Base-by-base conservation (phyloP, 2,888 invertebrate species). In the Balanococcus diminutus region DNA sequence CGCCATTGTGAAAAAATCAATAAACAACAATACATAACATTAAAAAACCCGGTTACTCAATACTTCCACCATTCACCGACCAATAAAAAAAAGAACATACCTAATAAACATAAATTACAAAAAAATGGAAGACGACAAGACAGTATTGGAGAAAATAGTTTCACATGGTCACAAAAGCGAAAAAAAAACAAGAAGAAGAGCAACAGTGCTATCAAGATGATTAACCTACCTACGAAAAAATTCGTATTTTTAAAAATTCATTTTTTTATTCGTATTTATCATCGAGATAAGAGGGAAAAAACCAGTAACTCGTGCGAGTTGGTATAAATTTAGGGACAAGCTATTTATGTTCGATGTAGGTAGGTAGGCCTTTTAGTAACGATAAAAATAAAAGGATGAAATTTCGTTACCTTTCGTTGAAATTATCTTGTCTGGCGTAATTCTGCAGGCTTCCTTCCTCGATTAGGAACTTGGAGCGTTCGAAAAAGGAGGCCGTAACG, bases 381-480 rank as follows among this genome's bases (percentile, higher is more conserved):
- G 82, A 81, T 22, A 56, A 86, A n/a, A 82, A 85, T 61, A 86
- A 36, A 82, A 72, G 75, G 82, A 75, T 82, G 85, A 86, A 75
- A 46, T 51, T 79, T 72, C 90, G 94, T 92, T 93, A 98, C 98
- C 97, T 98, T 92, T 98, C 98, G 91, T 98, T 98, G 91, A 99
- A 99, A 42, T 96, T 96, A 90, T 96, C 96, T 90, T 96, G 94
- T 88, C 96, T 95, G 11, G 99, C 98, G 91, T 98, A 99, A 91
- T 96, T 98, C 91, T 99, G 99, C 84, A 99, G 93, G 90, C 98
- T 98, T 90, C 98, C 97, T 90, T 98, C 98, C 90, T 99, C 98
- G 88, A 99, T 98, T 88, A 99, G 93, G 92, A 99, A 99, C 90
- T 97, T 96, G 96, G 98, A 98, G 89, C 98, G 93, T 90, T 99